These are phyloP conservation scores for Coluber constrictor DNA, from an alignment of 2,797 vertebrate species.

Conservation along the genomic window DNA sequence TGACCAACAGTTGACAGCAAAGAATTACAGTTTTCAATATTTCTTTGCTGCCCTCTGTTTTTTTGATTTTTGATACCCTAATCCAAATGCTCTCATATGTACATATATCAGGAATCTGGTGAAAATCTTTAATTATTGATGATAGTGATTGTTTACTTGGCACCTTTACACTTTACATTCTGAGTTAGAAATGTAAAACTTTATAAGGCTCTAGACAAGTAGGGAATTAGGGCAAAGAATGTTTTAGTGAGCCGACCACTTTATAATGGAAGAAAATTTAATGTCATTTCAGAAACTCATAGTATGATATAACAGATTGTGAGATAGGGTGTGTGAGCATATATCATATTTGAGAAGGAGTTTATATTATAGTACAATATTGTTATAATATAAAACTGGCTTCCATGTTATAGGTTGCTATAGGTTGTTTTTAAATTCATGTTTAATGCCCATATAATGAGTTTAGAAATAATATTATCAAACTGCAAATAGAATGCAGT, in stretches of 20 bases:
- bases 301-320: constrained; percentile 34
- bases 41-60: neutral
- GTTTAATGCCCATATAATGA: constrained; percentile 24
- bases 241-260: constrained; percentile 7
- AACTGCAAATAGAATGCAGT: neutral
- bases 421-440: constrained; percentile 34
- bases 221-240: constrained; percentile 31
- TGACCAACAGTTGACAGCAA: neutral
- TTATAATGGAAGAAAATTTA: constrained; percentile 8
- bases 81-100: neutral
- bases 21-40: neutral
- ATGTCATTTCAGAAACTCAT: constrained; percentile 53
- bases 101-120: constrained; percentile 22
- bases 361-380: constrained; percentile 13
- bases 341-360: constrained; percentile 11
- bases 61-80: neutral
- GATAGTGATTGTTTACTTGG: constrained; percentile 47
- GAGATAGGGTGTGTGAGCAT: constrained; percentile 30
- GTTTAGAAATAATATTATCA: constrained; percentile 34
- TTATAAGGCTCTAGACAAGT: constrained; percentile 26
- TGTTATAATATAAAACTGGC: neutral
- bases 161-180: constrained; percentile 32
- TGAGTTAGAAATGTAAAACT: constrained; percentile 47
- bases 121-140: constrained; percentile 48
- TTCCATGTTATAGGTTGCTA: neutral